Conservation (phyloP, 2,113 vertebrate genomes). For the Ceuthmochares aereus region DNA sequence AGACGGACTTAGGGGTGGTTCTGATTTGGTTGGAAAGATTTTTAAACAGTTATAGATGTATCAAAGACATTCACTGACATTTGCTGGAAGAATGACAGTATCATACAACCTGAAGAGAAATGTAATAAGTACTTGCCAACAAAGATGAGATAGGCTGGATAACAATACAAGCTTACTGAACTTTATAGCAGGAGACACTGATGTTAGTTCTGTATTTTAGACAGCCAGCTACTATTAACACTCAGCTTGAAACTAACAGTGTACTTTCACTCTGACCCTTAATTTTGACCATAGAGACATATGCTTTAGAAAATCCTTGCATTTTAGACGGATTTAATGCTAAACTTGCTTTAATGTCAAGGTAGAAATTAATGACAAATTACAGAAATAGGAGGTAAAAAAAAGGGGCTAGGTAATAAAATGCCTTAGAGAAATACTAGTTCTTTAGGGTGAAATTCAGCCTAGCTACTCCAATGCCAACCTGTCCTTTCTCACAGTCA, state of each 20-base stretch:
- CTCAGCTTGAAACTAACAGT: not conserved
- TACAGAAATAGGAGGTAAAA: not conserved
- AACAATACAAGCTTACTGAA: not conserved
- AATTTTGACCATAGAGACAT: not conserved
- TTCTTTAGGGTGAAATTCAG: not conserved
- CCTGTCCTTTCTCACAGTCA: not conserved
- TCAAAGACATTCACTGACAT: not conserved
- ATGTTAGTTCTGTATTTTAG: not conserved
- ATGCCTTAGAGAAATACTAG: not conserved
- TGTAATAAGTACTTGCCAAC: not conserved
- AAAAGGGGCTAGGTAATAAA: not conserved
- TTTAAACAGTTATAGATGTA: not conserved
- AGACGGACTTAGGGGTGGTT: not conserved
- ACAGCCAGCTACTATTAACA: not conserved
- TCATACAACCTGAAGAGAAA: not conserved
- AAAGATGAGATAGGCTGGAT: not conserved
- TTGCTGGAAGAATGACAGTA: constrained; percentile 6
- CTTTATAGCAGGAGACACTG: not conserved
- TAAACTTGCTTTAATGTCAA: not conserved
- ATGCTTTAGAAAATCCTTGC: not conserved
- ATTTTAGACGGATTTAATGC: not conserved
- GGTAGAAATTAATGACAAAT: not conserved
- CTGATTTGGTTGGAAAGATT: constrained; percentile 39
- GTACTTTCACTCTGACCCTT: not conserved
- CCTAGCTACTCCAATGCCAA: not conserved